Percentiles rank a stretch among this genome's conserved stretches.
phyloP scores from a whole-genome alignment of 2,888 invertebrate species.

The Sinotaia quadrata region DNA sequence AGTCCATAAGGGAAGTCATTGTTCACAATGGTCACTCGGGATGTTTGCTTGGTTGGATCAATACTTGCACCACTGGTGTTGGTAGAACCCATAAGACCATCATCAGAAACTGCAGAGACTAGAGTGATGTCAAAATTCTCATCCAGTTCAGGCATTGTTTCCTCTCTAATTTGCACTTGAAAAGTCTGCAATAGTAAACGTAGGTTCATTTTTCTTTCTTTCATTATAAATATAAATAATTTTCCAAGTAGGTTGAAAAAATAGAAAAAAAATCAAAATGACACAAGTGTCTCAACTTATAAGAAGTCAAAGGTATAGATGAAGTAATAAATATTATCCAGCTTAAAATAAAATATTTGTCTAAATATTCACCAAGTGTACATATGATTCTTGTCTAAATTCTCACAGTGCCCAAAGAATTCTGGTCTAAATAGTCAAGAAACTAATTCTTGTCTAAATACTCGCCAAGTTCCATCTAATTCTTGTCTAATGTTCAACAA shows the following conservation, averaged over 20 bases:
- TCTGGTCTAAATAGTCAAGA: too few species aligned
- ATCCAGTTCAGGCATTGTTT: slow-evolving; percentile 60
- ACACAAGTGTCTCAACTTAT: too few species aligned
- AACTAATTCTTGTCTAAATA: too few species aligned
- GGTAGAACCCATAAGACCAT: slow-evolving; percentile 63
- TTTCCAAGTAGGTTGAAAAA: neutral
- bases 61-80: slow-evolving; percentile 69
- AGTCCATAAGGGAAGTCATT: slow-evolving; percentile 68
- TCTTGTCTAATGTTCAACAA: too few species aligned
- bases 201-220: too few species aligned
- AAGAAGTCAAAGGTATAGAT: too few species aligned
- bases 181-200: slow-evolving; percentile 54
- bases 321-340: too few species aligned
- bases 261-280: slow-evolving; percentile 8
- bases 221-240: neutral
- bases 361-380: too few species aligned
- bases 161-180: slow-evolving; percentile 54
- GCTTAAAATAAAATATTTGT: too few species aligned
- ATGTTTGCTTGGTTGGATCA: slow-evolving; percentile 40
- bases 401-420: too few species aligned
- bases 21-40: slow-evolving; percentile 54
- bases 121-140: slow-evolving; percentile 62
- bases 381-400: too few species aligned
- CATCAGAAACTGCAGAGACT: slow-evolving; percentile 49
- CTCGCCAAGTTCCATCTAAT: too few species aligned